Evolutionary conservation across 2,888 invertebrate genomes (phyloP), one percentile per base, ranked within the genome.

Genomic region (Luperina nickerlii): DNA sequence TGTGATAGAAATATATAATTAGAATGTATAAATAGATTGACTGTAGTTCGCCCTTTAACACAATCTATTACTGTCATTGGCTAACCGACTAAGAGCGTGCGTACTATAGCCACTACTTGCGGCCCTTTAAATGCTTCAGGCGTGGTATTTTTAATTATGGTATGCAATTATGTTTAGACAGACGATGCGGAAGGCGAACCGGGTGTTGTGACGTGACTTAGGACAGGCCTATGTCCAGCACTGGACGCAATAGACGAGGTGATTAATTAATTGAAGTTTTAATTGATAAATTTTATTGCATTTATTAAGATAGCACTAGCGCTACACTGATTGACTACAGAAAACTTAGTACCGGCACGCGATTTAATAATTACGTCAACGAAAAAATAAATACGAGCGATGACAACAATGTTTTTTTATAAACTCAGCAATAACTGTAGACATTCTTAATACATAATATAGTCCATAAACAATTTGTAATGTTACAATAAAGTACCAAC

Each of bases 51-150:
- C 82, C 74, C 74, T 83, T 83, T 83, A 60, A 67, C 42, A 38
- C 70, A n/a, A 42, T 70, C 82, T 83, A 81, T 67, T 81, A 68
- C 48, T 67, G 85, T 81, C 75, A 45, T 85, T 81, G 67, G 85
- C 74, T 57, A 32, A 71, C 68, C 69, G 78, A 66, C 70, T 62
- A 78, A 70, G 78, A 27, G 57, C 63, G 51, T 74, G 74, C 24
- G 69, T 84, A 68, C 18, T 38, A 48, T 65, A 69, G 15, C 18
- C 62, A 62, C 51, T 57, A 78, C 51, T 45, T 72, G 57, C 20
- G 1, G 38, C 38, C 68, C 51, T 27, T 65, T 69, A 75, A 57
- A 57, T 48, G 76, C 48, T 54, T 32, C 60, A 51, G 32, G 32
- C 18, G 27, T 38, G 11, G 27, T 9, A 45, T 57, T 71, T 77